Percentiles rank a stretch among this genome's conserved stretches.
Evolutionary conservation across 1,140 invertebrate species (phyloP).

Genomic region (Pemphigus obesinymphae): DNA sequence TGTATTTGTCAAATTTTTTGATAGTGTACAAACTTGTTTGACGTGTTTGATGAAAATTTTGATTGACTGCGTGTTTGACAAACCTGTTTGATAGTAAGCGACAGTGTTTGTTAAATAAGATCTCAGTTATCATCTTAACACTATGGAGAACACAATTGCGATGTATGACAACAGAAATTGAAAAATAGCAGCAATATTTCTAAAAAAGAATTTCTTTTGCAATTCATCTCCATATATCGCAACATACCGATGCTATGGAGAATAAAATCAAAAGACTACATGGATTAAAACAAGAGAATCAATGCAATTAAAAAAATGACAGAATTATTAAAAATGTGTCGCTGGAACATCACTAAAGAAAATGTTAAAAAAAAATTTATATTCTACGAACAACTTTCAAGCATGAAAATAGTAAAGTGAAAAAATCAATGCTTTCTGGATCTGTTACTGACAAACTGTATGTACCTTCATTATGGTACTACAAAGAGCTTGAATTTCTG

Average conservation of each 20-base stretch:
- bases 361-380: slow-evolving; percentile 42
- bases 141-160: background rate
- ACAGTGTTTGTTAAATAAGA: background rate
- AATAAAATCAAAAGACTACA: background rate
- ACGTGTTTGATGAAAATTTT: no score
- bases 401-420: slow-evolving; percentile 35
- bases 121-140: background rate
- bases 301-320: background rate
- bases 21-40: no score
- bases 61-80: background rate
- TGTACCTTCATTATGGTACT: slow-evolving; percentile 15
- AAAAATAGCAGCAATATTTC: background rate
- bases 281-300: background rate
- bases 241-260: background rate
- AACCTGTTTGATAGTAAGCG: background rate
- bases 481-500: slow-evolving; percentile 20
- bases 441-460: background rate
- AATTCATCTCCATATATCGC: background rate
- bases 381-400: slow-evolving; percentile 43
- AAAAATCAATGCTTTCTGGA: background rate
- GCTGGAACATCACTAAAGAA: background rate
- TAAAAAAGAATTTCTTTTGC: background rate
- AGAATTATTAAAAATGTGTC: background rate
- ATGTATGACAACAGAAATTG: background rate
- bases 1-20: no score